Percentiles rank a stretch among this genome's conserved stretches.
Evolutionary conservation across 2,797 vertebrate genomes (phyloP).

Genomic region (Sebastes aleutianus): DNA sequence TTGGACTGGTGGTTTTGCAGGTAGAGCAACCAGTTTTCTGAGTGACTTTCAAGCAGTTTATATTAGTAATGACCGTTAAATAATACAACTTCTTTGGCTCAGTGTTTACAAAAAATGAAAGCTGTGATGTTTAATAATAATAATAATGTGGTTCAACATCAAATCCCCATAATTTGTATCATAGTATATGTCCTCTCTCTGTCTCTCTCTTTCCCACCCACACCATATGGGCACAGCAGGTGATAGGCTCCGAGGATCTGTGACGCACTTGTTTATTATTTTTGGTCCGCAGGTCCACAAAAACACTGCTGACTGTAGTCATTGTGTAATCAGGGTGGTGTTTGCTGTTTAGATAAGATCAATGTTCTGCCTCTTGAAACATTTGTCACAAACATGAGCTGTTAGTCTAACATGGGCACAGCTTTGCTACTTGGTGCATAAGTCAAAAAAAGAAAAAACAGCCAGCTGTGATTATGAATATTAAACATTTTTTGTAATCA

Average conservation of each 20-base stretch:
- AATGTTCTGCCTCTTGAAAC: background rate
- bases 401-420: background rate
- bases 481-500: background rate
- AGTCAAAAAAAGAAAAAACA: background rate
- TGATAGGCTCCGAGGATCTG: background rate
- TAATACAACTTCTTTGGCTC: background rate
- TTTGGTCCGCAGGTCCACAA: constrained; percentile 2
- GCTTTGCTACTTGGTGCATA: background rate
- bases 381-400: background rate
- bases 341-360: constrained; percentile 42
- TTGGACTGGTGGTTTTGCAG: background rate
- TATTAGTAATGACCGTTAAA: background rate
- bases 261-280: constrained; percentile 33
- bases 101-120: background rate
- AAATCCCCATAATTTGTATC: background rate
- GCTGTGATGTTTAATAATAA: background rate
- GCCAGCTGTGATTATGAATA: background rate
- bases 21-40: background rate
- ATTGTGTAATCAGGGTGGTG: constrained; percentile 24
- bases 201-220: background rate
- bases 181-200: background rate
- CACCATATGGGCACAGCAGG: background rate
- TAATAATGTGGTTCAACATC: background rate
- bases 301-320: constrained; percentile 37
- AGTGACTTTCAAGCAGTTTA: background rate